phyloP scores from a whole-genome alignment of 2,113 vertebrate species.

The Scomber scombrus region DNA sequence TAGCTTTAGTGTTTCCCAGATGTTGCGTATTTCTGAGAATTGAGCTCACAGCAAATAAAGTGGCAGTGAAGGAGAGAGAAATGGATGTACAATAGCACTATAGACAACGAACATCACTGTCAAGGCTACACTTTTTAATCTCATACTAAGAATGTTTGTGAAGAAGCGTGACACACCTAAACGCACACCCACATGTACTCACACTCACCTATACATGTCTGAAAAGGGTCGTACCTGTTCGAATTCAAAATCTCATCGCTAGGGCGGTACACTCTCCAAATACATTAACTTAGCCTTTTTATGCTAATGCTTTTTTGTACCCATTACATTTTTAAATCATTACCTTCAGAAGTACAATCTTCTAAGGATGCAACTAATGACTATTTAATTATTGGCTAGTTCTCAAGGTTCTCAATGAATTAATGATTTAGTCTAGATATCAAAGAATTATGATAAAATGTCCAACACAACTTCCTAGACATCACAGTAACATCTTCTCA shows the following conservation, averaged over 20 bases:
- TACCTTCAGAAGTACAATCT: neutral
- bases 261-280: too few species aligned
- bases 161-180: neutral
- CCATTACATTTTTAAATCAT: neutral
- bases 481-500: too few species aligned
- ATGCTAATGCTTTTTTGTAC: too few species aligned
- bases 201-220: too few species aligned
- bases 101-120: neutral
- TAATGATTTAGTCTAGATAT: too few species aligned
- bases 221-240: too few species aligned
- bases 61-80: neutral
- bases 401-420: too few species aligned
- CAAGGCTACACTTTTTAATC: conserved; percentile 3
- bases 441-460: too few species aligned
- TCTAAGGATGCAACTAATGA: too few species aligned
- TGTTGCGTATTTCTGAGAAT: conserved; percentile 36
- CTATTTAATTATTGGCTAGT: too few species aligned
- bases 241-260: neutral
- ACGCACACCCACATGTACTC: neutral
- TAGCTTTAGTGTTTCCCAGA: conserved; percentile 41
- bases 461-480: too few species aligned
- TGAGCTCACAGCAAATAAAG: neutral
- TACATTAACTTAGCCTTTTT: too few species aligned
- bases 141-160: neutral
- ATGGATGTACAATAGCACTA: conserved; percentile 12